A percentile compares a stretch with the other conserved stretches of the same genome.
phyloP scores from a whole-genome alignment of 2,797 vertebrate species.

The Sebastiscus albofasciatus region DNA sequence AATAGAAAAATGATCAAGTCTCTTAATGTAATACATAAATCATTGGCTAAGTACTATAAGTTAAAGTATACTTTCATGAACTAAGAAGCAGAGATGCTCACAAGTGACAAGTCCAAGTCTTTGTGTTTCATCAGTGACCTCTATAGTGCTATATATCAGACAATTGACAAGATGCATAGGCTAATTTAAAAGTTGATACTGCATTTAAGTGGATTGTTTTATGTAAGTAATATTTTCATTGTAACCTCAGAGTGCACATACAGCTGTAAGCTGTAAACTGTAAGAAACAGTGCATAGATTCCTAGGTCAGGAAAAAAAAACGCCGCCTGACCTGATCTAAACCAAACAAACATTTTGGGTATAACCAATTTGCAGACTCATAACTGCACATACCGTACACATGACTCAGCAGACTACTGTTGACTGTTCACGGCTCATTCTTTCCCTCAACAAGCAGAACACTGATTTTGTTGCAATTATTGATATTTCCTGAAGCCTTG shows the following conservation, averaged over 20 bases:
- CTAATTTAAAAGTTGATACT: neutral
- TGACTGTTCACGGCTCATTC: neutral
- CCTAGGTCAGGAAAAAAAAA: neutral
- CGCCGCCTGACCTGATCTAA: neutral
- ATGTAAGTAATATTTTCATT: neutral
- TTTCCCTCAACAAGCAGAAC: neutral
- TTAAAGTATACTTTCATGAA: too few relatives aligned
- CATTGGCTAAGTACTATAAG: too few relatives aligned
- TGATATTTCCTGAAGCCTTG: neutral
- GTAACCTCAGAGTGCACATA: neutral
- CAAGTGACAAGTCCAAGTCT: too few relatives aligned
- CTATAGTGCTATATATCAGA: neutral
- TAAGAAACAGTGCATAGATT: neutral
- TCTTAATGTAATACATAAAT: too few relatives aligned
- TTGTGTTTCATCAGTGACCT: neutral
- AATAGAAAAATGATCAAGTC: too few relatives aligned
- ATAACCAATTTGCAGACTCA: neutral
- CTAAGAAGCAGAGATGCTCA: too few relatives aligned
- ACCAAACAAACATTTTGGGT: neutral
- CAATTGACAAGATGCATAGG: neutral
- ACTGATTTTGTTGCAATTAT: neutral
- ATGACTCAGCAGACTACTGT: neutral
- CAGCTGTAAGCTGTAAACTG: neutral
- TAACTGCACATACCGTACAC: neutral
- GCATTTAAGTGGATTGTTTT: neutral